These are phyloP conservation scores for Bovichtus diacanthus DNA, from an alignment of 2,797 vertebrate species.

Conservation along the genomic window DNA sequence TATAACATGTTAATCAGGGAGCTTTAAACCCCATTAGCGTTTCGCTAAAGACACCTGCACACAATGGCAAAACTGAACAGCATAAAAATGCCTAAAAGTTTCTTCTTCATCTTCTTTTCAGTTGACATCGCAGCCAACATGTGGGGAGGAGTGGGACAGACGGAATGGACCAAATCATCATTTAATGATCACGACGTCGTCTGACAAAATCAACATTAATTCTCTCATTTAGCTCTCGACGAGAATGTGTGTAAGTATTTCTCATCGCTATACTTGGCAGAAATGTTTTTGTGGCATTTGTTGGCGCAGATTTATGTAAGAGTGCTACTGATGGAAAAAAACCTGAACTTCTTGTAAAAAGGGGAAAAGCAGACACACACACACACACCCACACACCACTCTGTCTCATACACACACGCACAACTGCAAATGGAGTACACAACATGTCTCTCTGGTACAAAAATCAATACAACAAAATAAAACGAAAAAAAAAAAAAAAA, in stretches of 20 bases:
- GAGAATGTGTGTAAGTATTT: slow-evolving; percentile 1
- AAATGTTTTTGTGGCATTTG: not conserved
- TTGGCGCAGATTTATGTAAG: not conserved
- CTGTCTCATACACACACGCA: slow-evolving; percentile 20
- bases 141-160: not conserved
- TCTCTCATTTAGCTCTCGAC: not conserved
- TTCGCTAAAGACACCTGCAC: not conserved
- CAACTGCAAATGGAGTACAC: slow-evolving; percentile 46
- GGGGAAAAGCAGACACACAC: not conserved
- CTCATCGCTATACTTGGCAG: not conserved
- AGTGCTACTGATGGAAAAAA: slow-evolving; percentile 7
- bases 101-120: not conserved
- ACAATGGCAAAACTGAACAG: not conserved
- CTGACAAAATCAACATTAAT: not conserved
- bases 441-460: slow-evolving; percentile 51
- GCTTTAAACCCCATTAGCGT: not conserved
- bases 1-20: not conserved
- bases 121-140: not conserved
- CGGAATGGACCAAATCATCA: not conserved
- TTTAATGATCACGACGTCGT: not conserved
- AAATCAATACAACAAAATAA: slow-evolving; percentile 71
- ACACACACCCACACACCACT: not conserved
- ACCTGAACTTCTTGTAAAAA: not conserved
- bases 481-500: slow-evolving; percentile 46
- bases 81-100: not conserved